Percentiles rank a stretch among this genome's conserved stretches.
Evolutionary conservation across 1,140 invertebrate genomes (phyloP).

Genomic region (Pachypeltis micranthus): DNA sequence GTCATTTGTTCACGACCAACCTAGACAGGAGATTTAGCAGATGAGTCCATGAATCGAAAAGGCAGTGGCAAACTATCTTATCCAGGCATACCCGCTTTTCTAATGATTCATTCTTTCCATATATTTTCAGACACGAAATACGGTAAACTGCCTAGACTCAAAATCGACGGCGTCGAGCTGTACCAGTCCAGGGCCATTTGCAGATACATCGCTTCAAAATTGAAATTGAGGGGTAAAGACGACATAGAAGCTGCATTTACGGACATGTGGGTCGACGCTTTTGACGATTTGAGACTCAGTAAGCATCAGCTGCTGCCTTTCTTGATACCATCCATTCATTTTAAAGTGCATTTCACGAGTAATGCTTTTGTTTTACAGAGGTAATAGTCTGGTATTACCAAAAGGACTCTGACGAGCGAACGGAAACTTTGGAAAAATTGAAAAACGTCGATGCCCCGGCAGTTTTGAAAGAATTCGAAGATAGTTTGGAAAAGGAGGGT

Average conservation of each 20-base stretch:
- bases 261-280: constrained; percentile 3
- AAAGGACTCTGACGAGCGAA: neutral
- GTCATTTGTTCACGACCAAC: too few species aligned
- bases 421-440: neutral
- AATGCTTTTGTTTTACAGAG: neutral
- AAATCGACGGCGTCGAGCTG: constrained; percentile 6
- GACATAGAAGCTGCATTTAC: neutral
- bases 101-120: too few species aligned
- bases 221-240: neutral
- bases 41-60: too few species aligned
- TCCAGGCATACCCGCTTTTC: too few species aligned
- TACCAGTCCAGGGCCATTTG: constrained; percentile 7
- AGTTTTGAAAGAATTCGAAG: neutral
- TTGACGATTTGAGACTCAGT: neutral
- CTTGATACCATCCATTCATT: too few species aligned
- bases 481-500: neutral
- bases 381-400: neutral
- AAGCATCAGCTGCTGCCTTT: too few species aligned
- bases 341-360: neutral
- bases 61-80: too few species aligned
- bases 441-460: neutral
- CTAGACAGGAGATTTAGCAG: too few species aligned
- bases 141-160: neutral
- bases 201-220: neutral
- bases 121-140: neutral